Conservation (phyloP, 2,888 invertebrate genomes). For the Sphinx pinastri region DNA sequence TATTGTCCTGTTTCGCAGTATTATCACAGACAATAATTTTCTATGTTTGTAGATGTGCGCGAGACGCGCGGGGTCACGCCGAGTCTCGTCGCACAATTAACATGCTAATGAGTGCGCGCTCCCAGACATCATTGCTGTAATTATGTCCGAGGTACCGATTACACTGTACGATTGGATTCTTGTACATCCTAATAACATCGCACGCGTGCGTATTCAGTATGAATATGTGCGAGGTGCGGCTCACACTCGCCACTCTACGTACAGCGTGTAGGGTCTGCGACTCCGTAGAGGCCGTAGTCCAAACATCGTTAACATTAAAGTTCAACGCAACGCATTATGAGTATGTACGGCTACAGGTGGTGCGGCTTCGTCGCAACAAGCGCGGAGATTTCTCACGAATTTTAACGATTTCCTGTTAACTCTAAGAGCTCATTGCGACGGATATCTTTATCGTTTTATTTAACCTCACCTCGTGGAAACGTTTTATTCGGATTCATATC, state of each 20-base stretch:
- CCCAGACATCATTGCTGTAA: conserved; percentile 79
- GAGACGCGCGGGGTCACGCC: conserved; percentile 47
- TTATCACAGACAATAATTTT: conserved; percentile 55
- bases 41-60: conserved; percentile 43
- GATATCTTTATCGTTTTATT: conserved; percentile 75
- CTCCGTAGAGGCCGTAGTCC: conserved; percentile 6
- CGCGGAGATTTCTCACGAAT: conserved; percentile 75
- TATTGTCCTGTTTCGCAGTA: conserved; percentile 35
- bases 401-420: conserved; percentile 81
- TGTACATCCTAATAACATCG: conserved; percentile 62
- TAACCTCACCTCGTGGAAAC: conserved; percentile 63
- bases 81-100: conserved; percentile 74
- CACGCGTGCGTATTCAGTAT: conserved; percentile 41
- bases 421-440: conserved; percentile 61
- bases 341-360: conserved; percentile 42
- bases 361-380: conserved; percentile 44
- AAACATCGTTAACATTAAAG: background rate
- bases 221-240: no score
- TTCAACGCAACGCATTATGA: background rate
- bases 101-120: conserved; percentile 78
- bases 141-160: conserved; percentile 71
- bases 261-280: background rate
- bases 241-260: conserved; percentile 9
- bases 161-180: conserved; percentile 63
- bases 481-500: conserved; percentile 63